phyloP scores from a whole-genome alignment of 2,113 vertebrate species.

The Malurus alboscapulatus region DNA sequence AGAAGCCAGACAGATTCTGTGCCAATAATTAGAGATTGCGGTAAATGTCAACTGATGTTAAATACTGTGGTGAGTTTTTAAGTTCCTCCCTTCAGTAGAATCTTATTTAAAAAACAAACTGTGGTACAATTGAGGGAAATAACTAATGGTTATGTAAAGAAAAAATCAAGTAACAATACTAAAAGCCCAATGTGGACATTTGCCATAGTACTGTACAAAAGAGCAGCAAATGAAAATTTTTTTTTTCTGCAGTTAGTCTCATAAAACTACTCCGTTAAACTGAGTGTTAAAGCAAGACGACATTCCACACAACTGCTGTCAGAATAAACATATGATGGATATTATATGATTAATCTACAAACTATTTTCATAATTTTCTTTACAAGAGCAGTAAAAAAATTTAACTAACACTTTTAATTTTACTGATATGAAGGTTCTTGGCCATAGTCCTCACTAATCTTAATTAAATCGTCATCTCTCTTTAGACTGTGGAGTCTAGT shows the following conservation, averaged over 20 bases:
- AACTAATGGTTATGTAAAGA: slow-evolving; percentile 67
- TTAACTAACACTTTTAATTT: neutral
- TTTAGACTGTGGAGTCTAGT: neutral
- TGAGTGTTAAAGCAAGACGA: neutral
- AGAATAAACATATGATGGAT: neutral
- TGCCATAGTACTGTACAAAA: slow-evolving; percentile 30
- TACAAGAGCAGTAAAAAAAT: neutral
- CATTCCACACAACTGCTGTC: neutral
- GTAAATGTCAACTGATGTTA: slow-evolving; percentile 71
- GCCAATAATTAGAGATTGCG: slow-evolving; percentile 66
- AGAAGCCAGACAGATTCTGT: slow-evolving; percentile 62
- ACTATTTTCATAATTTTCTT: neutral
- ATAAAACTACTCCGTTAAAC: neutral
- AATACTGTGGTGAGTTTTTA: slow-evolving; percentile 60
- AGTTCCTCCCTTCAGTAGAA: slow-evolving; percentile 60
- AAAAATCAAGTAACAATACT: slow-evolving; percentile 59
- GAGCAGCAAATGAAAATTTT: neutral
- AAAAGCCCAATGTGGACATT: slow-evolving; percentile 24
- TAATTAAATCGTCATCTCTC: neutral
- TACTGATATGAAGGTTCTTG: neutral
- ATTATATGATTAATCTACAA: neutral
- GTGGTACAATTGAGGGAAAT: slow-evolving; percentile 68
- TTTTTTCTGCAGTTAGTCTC: slow-evolving; percentile 2
- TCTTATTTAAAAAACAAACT: slow-evolving; percentile 60
- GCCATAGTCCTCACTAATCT: neutral